phyloP scores from a whole-genome alignment of 2,113 vertebrate genomes.

The Promerops cafer region DNA sequence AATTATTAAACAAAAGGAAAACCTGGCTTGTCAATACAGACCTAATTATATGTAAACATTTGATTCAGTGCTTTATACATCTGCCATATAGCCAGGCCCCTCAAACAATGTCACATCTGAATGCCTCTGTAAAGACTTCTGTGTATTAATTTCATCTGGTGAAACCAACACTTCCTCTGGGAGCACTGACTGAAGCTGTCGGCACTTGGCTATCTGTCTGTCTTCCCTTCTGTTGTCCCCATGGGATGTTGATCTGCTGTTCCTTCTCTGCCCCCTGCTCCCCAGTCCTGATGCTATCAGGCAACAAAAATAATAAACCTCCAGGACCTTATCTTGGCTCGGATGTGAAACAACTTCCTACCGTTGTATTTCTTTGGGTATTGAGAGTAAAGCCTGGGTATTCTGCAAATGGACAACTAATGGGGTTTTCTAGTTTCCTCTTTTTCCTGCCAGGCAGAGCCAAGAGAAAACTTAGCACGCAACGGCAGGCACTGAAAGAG shows the following conservation, averaged over 20 bases:
- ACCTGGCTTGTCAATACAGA: slow-evolving; percentile 65
- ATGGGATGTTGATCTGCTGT: slow-evolving; percentile 62
- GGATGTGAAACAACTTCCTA: slow-evolving; percentile 84
- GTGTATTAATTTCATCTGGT: slow-evolving; percentile 71
- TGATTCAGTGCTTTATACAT: slow-evolving; percentile 70
- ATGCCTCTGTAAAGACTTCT: slow-evolving; percentile 62
- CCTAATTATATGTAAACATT: slow-evolving; percentile 70
- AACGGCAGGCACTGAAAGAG: slow-evolving; percentile 7
- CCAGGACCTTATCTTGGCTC: slow-evolving; percentile 86
- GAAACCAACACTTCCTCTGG: slow-evolving; percentile 80
- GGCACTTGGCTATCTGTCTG: slow-evolving; percentile 72
- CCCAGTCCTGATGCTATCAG: slow-evolving; percentile 79
- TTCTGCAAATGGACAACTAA: slow-evolving; percentile 63
- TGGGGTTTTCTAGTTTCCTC: slow-evolving; percentile 67
- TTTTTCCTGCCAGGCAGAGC: slow-evolving; percentile 62
- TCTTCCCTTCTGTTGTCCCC: slow-evolving; percentile 63
- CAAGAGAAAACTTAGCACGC: slow-evolving; percentile 55
- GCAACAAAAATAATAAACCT: slow-evolving; percentile 85
- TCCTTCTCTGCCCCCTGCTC: slow-evolving; percentile 65
- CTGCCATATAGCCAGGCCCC: slow-evolving; percentile 59
- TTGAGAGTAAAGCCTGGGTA: slow-evolving; percentile 59
- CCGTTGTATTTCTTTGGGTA: slow-evolving; percentile 67
- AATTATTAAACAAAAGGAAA: slow-evolving; percentile 73
- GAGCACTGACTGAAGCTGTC: slow-evolving; percentile 78
- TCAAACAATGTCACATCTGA: slow-evolving; percentile 76